These are phyloP conservation scores for Xyrauchen texanus DNA, from an alignment of 2,113 vertebrate species.

Conservation along the genomic window DNA sequence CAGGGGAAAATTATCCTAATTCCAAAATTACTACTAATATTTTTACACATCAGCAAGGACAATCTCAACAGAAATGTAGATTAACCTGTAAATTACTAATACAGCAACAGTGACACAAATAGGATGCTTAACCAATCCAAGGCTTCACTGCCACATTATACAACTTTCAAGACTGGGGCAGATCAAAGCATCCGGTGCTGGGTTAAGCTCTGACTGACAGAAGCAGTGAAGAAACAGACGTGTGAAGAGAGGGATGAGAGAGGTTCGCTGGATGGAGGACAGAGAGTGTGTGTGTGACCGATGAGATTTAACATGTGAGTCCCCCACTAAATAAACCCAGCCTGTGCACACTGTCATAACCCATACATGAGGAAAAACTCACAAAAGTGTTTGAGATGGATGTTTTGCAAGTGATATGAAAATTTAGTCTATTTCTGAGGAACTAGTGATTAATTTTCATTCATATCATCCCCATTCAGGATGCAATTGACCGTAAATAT, in stretches of 20 bases:
- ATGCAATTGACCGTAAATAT: neutral
- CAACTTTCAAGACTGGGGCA: no score
- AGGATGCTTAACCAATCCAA: no score
- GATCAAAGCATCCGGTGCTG: no score
- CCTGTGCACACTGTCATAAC: constrained; percentile 4
- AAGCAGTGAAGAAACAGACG: neutral
- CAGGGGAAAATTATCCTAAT: no score
- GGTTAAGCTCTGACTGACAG: constrained; percentile 5
- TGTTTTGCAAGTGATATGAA: constrained; percentile 10
- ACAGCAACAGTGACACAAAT: no score
- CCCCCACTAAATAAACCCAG: constrained; percentile 32
- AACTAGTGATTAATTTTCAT: constrained; percentile 7
- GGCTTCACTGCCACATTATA: no score
- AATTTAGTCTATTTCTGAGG: neutral
- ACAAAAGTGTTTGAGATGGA: neutral
- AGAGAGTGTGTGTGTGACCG: constrained; percentile 11
- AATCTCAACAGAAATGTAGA: no score
- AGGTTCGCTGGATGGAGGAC: constrained; percentile 11
- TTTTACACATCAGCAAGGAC: no score
- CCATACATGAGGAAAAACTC: neutral
- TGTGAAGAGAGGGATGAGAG: constrained; percentile 46
- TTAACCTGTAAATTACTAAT: no score
- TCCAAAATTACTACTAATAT: no score
- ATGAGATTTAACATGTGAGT: constrained; percentile 45
- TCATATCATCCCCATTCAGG: neutral